A percentile compares a stretch with the other conserved stretches of the same genome.
phyloP scores from a whole-genome alignment of 1,140 invertebrate genomes.

The Trigoniulus corallinus region DNA sequence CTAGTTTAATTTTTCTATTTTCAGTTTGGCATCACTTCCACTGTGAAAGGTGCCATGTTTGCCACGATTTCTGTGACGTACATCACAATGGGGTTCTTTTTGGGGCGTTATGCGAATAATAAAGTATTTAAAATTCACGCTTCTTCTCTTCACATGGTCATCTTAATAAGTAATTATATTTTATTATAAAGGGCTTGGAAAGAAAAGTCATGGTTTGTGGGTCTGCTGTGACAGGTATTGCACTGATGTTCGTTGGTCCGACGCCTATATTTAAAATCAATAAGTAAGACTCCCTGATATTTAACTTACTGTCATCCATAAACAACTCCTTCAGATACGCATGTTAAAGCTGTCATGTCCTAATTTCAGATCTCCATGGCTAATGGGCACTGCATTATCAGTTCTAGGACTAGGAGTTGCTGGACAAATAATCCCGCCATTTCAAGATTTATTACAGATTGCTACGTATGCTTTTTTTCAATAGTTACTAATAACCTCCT shows the following conservation, averaged over 20 bases:
- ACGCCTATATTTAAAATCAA: not conserved
- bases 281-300: not conserved
- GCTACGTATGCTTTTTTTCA: not conserved
- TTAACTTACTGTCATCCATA: not conserved
- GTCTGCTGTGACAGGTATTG: not conserved
- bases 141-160: too few relatives aligned
- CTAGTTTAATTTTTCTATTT: not conserved
- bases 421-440: not conserved
- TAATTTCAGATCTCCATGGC: not conserved
- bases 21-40: not conserved
- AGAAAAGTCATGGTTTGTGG: not conserved
- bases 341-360: not conserved
- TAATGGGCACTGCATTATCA: not conserved
- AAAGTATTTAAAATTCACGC: too few relatives aligned
- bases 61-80: not conserved
- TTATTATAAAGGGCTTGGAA: not conserved
- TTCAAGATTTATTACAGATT: not conserved
- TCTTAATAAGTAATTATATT: too few relatives aligned
- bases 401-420: not conserved
- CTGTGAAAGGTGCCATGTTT: not conserved
- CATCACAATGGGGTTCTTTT: not conserved
- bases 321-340: too few relatives aligned
- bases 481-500: not conserved
- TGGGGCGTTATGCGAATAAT: not conserved
- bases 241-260: not conserved